Conservation (phyloP, 1,140 invertebrate genomes). For the Ridgeia piscesae region DNA sequence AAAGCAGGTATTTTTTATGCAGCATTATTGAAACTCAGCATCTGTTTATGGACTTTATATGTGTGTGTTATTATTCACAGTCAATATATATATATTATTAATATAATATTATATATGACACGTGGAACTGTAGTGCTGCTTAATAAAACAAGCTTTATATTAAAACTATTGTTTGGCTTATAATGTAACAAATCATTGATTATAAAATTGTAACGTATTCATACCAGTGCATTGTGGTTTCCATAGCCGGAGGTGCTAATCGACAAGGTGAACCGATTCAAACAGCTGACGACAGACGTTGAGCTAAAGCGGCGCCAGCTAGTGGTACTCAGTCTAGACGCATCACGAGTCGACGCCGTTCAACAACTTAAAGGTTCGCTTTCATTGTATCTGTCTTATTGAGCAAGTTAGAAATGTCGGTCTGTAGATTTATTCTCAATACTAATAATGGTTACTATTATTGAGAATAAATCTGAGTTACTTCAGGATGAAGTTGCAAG, state of each 20-base stretch:
- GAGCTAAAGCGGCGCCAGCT: slow-evolving; percentile 63
- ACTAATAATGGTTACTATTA: neutral
- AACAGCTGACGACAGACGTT: slow-evolving; percentile 68
- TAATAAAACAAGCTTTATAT: too few species aligned
- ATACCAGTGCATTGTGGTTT: neutral
- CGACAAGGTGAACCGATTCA: slow-evolving; percentile 69
- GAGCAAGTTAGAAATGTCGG: slow-evolving; percentile 24
- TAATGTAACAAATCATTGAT: too few species aligned
- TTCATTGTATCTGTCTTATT: neutral
- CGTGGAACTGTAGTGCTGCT: too few species aligned
- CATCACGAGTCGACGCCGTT: slow-evolving; percentile 67
- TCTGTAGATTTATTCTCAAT: neutral
- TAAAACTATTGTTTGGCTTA: too few species aligned
- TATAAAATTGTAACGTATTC: slow-evolving; percentile 5
- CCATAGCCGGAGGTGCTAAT: slow-evolving; percentile 60
- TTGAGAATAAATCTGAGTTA: too few species aligned
- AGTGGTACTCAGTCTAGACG: slow-evolving; percentile 66
- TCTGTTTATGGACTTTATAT: too few species aligned
- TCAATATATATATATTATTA: too few species aligned
- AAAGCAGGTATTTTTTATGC: too few species aligned
- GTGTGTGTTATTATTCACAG: too few species aligned
- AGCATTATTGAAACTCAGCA: too few species aligned
- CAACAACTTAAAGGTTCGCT: slow-evolving; percentile 68
- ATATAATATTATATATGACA: too few species aligned
- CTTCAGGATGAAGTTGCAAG: neutral